Evolutionary conservation across 1,140 invertebrate genomes (phyloP).

Genomic region (Diabrotica virgifera): DNA sequence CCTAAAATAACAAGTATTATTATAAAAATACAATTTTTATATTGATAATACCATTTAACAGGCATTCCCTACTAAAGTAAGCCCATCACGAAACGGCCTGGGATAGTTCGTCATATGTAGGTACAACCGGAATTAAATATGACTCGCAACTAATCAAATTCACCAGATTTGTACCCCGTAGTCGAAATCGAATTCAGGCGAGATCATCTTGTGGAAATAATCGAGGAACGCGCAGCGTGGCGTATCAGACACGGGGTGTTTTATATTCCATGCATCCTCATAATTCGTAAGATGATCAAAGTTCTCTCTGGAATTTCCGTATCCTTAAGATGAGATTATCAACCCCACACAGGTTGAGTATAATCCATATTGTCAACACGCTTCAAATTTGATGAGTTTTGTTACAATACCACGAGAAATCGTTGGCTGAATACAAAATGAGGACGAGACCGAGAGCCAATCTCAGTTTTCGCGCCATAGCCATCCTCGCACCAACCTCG

Average conservation of each 20-base stretch:
- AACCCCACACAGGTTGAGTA: slow-evolving; percentile 42
- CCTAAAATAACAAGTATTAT: too few relatives aligned
- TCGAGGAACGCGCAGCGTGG: slow-evolving; percentile 23
- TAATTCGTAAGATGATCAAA: slow-evolving; percentile 50
- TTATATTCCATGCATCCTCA: slow-evolving; percentile 45
- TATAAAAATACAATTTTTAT: too few relatives aligned
- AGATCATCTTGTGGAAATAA: slow-evolving; percentile 28
- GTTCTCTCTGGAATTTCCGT: slow-evolving; percentile 46
- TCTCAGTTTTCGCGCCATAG: slow-evolving; percentile 9
- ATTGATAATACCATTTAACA: too few relatives aligned
- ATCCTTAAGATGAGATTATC: slow-evolving; percentile 49
- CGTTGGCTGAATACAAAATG: slow-evolving; percentile 40
- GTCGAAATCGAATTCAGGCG: slow-evolving; percentile 11
- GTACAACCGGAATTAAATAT: slow-evolving; percentile 10
- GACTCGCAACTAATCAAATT: slow-evolving; percentile 14
- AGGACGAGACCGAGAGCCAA: slow-evolving; percentile 24
- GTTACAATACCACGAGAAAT: slow-evolving; percentile 42
- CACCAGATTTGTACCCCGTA: slow-evolving; percentile 6
- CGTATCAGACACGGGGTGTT: slow-evolving; percentile 31
- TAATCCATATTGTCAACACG: slow-evolving; percentile 49
- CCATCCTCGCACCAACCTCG: background rate
- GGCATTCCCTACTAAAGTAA: background rate
- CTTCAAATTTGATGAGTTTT: slow-evolving; percentile 50
- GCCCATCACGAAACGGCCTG: background rate
- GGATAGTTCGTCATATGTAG: background rate